Evolutionary conservation across 2,113 vertebrate genomes (phyloP).

Genomic region (Megaptera novaeangliae): DNA sequence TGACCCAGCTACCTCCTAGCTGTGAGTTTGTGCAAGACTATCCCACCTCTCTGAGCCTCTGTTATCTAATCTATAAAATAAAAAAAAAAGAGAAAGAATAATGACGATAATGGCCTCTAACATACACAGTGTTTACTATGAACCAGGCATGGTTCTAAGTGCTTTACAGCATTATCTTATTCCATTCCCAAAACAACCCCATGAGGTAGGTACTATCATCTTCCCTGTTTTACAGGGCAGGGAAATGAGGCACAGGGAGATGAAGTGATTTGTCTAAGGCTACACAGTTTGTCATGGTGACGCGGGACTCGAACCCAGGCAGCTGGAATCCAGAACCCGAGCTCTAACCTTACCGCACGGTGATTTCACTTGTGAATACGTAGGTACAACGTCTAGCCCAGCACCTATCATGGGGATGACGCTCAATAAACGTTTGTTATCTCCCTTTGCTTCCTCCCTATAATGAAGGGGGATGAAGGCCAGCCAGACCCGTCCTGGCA

Average conservation of each 20-base stretch:
- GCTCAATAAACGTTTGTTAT: not conserved
- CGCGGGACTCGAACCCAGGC: not conserved
- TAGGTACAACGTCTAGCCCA: not conserved
- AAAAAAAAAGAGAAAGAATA: not conserved
- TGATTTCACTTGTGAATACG: not conserved
- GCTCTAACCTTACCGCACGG: not conserved
- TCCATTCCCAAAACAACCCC: not conserved
- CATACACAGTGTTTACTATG: not conserved
- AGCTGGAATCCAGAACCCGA: not conserved
- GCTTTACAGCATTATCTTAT: not conserved
- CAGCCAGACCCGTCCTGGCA: not conserved
- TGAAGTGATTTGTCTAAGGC: not conserved
- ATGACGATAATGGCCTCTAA: not conserved
- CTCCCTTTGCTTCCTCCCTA: not conserved
- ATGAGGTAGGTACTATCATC: not conserved
- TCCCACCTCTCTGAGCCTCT: not conserved
- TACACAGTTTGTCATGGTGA: not conserved
- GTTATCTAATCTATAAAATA: not conserved
- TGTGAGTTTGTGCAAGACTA: not conserved
- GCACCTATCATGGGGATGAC: rapidly evolving
- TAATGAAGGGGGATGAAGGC: not conserved
- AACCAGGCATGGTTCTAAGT: not conserved
- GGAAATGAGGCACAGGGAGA: not conserved
- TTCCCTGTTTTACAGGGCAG: not conserved
- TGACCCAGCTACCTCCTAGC: not conserved